Base-by-base conservation (phyloP, 2,113 vertebrate genomes). In the Leucopternis melanops region DNA sequence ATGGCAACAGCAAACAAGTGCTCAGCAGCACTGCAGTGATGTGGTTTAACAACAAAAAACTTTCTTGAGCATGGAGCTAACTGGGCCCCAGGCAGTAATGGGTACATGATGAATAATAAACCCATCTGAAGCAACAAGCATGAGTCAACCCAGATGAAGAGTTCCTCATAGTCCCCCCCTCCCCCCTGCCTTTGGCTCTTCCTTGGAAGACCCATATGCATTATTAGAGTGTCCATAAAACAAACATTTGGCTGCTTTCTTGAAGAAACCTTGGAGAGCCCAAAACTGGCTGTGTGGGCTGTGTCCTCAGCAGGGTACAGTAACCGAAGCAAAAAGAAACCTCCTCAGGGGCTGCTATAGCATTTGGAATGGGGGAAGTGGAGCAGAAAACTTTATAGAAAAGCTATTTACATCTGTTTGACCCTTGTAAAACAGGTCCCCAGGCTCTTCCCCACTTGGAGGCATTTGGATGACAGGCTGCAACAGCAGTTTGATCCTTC, bases 61-160 rank as follows among this genome's bases (percentile, higher is more conserved):
- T 92, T 94, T 80, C 45, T 79, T 71, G 23, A 82, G 62, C 69
- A 84, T 55, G 45, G 32, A 92, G 67, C 82, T 81, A 72, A 92
- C 57, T 54, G 89, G 47, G 70, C 94, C 95, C 31, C 80, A 93
- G 77, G 95, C 96, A 91, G 73, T 81, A 93, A 89, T 89, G 95
- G 90, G 59, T 80, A 88, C 55, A 86, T 18, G 90, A 72, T 83
- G 81, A 97, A 94, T 95, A 95, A 89, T n/a, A 87, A 96, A 92
- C 34, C 58, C 92, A 88, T 90, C 81, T 87, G 54, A 96, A 91
- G 87, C 66, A 94, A 91, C 44, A 90, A 85, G 49, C 62, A 32
- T 85, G 90, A 96, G 93, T 93, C 93, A 96, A 91, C 54, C 58
- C 78, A 96, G 93, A 96, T 88, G 95, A 97, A 96, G 90, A 88